Conservation (phyloP, 92 coral and sea anemone species). For the Actinostola sp. region DNA sequence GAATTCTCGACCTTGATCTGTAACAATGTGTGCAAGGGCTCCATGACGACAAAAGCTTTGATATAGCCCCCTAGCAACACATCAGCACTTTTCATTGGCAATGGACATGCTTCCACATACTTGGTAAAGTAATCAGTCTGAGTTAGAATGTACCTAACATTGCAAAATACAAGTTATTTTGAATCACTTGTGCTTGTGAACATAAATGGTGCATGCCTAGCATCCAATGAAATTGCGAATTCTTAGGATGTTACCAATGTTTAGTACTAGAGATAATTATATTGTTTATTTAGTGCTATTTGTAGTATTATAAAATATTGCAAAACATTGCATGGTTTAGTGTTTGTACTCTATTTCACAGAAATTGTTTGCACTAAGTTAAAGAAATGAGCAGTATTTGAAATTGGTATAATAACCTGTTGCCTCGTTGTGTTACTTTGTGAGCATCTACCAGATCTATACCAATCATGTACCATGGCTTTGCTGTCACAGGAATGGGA, state of each 20-base stretch:
- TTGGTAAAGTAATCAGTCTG: too few species aligned
- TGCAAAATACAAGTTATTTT: not conserved
- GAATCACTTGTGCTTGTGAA: not conserved
- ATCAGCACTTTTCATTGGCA: conserved; percentile 60
- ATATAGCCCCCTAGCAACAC: conserved; percentile 64
- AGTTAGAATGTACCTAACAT: too few species aligned
- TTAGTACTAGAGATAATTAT: too few species aligned
- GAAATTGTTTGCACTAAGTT: too few species aligned
- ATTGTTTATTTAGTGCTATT: too few species aligned
- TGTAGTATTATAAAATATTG: too few species aligned
- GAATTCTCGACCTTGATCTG: conserved; percentile 80
- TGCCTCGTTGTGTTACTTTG: conserved; percentile 10
- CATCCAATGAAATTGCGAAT: too few species aligned
- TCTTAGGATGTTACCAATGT: too few species aligned
- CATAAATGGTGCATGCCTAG: not conserved
- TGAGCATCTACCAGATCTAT: conserved; percentile 42
- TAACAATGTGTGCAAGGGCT: conserved; percentile 68
- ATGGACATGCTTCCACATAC: too few species aligned
- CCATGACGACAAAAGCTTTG: conserved; percentile 67
- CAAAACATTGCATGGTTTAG: too few species aligned
- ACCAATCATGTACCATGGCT: conserved; percentile 49
- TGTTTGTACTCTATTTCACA: too few species aligned
- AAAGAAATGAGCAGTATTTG: too few species aligned
- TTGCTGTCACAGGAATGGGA: conserved; percentile 31
- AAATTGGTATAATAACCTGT: conserved; percentile 20